Conservation (phyloP, 2,113 vertebrate species). For the Toxotes jaculatrix region DNA sequence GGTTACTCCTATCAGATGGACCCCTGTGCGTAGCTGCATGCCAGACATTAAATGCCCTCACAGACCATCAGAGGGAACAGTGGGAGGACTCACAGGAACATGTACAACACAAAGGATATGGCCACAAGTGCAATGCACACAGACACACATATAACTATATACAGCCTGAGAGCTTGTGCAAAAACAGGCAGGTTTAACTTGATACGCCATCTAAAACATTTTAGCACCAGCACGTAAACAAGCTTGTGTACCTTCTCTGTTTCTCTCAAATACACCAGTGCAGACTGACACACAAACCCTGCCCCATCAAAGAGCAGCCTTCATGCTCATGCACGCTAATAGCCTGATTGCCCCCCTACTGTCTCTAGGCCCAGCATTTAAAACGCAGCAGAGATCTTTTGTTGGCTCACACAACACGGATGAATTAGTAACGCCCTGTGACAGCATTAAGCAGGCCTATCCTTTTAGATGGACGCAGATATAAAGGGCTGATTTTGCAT, state of each 20-base stretch:
- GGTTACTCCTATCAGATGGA: slow-evolving; percentile 63
- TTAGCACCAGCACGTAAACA: slow-evolving; percentile 46
- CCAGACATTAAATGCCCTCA: slow-evolving; percentile 58
- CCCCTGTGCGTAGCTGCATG: slow-evolving; percentile 54
- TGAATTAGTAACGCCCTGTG: slow-evolving; percentile 66
- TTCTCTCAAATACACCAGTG: slow-evolving; percentile 36
- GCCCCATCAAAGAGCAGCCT: slow-evolving; percentile 56
- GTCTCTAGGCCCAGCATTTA: slow-evolving; percentile 64
- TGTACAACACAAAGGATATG: slow-evolving; percentile 25
- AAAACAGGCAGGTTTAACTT: slow-evolving; percentile 33
- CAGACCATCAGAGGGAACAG: slow-evolving; percentile 58
- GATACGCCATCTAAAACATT: slow-evolving; percentile 14
- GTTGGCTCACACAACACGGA: slow-evolving; percentile 60
- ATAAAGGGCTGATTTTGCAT: slow-evolving; percentile 64
- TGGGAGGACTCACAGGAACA: slow-evolving; percentile 55
- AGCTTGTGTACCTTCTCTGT: slow-evolving; percentile 4
- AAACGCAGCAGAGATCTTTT: slow-evolving; percentile 52
- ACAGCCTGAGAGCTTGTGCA: slow-evolving; percentile 41
- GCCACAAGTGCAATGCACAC: slow-evolving; percentile 21
- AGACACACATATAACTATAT: slow-evolving; percentile 12
- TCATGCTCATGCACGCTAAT: slow-evolving; percentile 59
- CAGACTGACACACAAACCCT: slow-evolving; percentile 49
- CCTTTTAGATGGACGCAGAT: slow-evolving; percentile 52
- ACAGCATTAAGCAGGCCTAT: slow-evolving; percentile 55
- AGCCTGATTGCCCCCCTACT: slow-evolving; percentile 60